These are phyloP conservation scores for Mythimna albipuncta DNA, from an alignment of 2,888 invertebrate genomes.

Conservation along the genomic window DNA sequence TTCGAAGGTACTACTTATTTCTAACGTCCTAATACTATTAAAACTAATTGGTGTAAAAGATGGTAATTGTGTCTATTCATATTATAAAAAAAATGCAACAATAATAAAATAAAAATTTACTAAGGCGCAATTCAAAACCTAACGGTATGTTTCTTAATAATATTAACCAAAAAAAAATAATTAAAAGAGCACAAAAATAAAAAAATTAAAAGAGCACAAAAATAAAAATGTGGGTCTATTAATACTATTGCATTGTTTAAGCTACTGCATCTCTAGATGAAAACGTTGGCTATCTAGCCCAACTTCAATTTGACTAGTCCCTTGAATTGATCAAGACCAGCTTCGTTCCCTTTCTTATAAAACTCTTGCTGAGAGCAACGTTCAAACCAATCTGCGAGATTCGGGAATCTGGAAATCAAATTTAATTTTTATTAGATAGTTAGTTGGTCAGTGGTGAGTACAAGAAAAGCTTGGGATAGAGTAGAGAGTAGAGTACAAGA, in stretches of 20 bases:
- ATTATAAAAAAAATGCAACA: background rate
- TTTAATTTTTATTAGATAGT: background rate
- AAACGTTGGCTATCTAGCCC: slow-evolving; percentile 32
- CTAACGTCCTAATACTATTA: background rate
- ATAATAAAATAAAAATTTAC: background rate
- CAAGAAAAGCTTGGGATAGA: too few relatives aligned
- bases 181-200: background rate
- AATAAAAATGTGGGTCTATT: background rate
- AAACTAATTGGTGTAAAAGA: background rate
- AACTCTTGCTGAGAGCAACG: slow-evolving; percentile 74
- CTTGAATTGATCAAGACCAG: slow-evolving; percentile 57
- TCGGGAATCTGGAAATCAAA: slow-evolving; percentile 73
- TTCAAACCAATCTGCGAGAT: slow-evolving; percentile 73
- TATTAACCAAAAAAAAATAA: too few relatives aligned
- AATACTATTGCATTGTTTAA: slow-evolving; percentile 11
- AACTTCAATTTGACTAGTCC: slow-evolving; percentile 61
- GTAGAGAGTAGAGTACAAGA: too few relatives aligned
- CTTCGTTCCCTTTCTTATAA: slow-evolving; percentile 73
- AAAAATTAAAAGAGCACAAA: background rate
- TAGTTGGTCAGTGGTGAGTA: too few relatives aligned
- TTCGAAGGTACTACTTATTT: background rate
- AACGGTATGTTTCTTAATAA: background rate
- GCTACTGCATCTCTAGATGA: slow-evolving; percentile 8
- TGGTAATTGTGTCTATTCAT: background rate
- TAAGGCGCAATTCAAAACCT: background rate